A percentile compares a stretch with the other conserved stretches of the same genome.
Conservation (phyloP, 2,888 invertebrate species). For the Tipula confusa region DNA sequence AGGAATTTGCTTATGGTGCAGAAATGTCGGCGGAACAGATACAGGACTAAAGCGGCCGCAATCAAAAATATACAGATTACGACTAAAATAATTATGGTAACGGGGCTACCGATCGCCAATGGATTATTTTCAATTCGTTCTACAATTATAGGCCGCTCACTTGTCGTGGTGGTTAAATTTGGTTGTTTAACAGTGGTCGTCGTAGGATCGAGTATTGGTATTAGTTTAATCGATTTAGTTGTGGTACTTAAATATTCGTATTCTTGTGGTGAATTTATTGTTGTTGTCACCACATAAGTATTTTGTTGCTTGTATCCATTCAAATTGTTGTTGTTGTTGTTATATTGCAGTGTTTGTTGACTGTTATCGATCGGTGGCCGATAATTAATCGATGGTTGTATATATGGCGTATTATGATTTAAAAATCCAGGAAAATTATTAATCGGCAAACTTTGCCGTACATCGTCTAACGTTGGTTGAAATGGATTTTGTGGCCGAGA, state of each 20-base stretch:
- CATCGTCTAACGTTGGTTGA: conserved; percentile 44
- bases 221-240: neutral
- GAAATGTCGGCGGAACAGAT: conserved; percentile 61
- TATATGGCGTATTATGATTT: conserved; percentile 41
- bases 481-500: conserved; percentile 45
- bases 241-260: neutral
- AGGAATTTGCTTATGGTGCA: conserved; percentile 60
- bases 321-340: conserved; percentile 40
- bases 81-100: conserved; percentile 62
- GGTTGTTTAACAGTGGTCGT: too few relatives aligned
- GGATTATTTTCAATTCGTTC: conserved; percentile 36
- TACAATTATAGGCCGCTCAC: conserved; percentile 34
- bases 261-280: neutral
- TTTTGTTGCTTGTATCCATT: conserved; percentile 28
- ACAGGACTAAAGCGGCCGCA: conserved; percentile 40
- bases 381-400: conserved; percentile 45
- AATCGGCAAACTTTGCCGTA: conserved; percentile 44
- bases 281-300: neutral
- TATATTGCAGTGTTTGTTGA: conserved; percentile 41
- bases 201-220: neutral
- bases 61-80: conserved; percentile 62
- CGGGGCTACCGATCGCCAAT: conserved; percentile 47
- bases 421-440: neutral
- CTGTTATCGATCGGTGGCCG: conserved; percentile 41
- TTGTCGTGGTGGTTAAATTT: conserved; percentile 29